Evolutionary conservation across 2,888 invertebrate species (phyloP).

Genomic region (Opisthograptis luteolata): DNA sequence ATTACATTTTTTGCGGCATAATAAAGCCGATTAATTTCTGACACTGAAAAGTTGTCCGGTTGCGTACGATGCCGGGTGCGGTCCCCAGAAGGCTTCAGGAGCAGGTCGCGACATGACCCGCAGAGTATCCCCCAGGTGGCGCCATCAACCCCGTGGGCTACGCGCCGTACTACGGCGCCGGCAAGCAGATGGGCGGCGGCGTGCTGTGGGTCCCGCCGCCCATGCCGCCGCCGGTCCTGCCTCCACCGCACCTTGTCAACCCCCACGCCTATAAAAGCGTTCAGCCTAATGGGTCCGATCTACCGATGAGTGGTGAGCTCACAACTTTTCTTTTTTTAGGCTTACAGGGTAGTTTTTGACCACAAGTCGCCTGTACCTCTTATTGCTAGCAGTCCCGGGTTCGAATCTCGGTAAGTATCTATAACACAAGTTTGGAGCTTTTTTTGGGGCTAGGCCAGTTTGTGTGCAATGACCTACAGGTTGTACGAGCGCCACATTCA

Average conservation of each 20-base stretch:
- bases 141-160: constrained; percentile 27
- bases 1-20: too few relatives aligned
- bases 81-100: too few relatives aligned
- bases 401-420: too few relatives aligned
- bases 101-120: too few relatives aligned
- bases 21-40: too few relatives aligned
- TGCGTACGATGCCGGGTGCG: too few relatives aligned
- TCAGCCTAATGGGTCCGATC: constrained; percentile 80
- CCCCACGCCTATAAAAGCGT: constrained; percentile 70
- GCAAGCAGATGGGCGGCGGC: constrained; percentile 54
- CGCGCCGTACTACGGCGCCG: constrained; percentile 58
- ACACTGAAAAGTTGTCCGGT: too few relatives aligned
- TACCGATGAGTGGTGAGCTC: constrained; percentile 81
- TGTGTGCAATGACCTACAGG: too few relatives aligned
- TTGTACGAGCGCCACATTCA: too few relatives aligned
- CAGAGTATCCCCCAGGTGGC: neutral
- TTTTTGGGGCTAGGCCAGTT: neutral
- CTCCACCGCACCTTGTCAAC: constrained; percentile 56
- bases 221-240: constrained; percentile 43
- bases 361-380: too few relatives aligned
- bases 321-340: neutral
- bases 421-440: too few relatives aligned
- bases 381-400: too few relatives aligned
- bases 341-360: neutral
- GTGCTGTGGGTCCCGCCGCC: constrained; percentile 58